These are phyloP conservation scores for Chaenogobius annularis DNA, from an alignment of 2,113 vertebrate species.

Conservation along the genomic window DNA sequence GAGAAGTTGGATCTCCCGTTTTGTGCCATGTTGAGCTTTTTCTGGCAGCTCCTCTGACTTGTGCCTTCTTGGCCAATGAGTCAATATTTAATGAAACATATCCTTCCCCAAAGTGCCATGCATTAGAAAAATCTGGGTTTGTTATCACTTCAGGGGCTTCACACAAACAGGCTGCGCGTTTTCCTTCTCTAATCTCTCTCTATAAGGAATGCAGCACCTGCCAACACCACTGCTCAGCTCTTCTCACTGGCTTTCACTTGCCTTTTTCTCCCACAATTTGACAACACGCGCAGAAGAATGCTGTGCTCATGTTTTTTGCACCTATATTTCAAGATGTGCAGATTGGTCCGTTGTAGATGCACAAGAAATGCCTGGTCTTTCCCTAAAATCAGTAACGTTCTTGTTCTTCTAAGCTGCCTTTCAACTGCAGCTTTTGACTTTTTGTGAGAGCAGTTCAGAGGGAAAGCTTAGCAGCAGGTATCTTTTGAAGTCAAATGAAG, in stretches of 20 bases:
- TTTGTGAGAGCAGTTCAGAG: neutral
- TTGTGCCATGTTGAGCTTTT: slow-evolving; percentile 16
- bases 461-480: neutral
- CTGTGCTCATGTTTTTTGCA: neutral
- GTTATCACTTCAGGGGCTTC: slow-evolving; percentile 56
- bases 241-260: slow-evolving; percentile 11
- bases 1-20: neutral
- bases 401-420: neutral
- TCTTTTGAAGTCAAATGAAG: slow-evolving; percentile 2
- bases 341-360: neutral
- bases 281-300: neutral
- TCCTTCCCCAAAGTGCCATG: slow-evolving; percentile 47
- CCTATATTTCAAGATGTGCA: neutral
- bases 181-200: slow-evolving; percentile 32
- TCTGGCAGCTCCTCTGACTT: slow-evolving; percentile 39
- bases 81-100: slow-evolving; percentile 62
- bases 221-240: slow-evolving; percentile 26
- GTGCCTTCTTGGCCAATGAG: slow-evolving; percentile 25
- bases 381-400: neutral
- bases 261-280: slow-evolving; percentile 5
- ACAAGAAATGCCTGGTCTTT: neutral
- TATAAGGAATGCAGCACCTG: slow-evolving; percentile 21
- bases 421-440: neutral
- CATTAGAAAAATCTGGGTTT: slow-evolving; percentile 67
- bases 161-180: slow-evolving; percentile 43